These are phyloP conservation scores for Rotaria macrura DNA, from an alignment of 2,888 invertebrate species.

Conservation along the genomic window DNA sequence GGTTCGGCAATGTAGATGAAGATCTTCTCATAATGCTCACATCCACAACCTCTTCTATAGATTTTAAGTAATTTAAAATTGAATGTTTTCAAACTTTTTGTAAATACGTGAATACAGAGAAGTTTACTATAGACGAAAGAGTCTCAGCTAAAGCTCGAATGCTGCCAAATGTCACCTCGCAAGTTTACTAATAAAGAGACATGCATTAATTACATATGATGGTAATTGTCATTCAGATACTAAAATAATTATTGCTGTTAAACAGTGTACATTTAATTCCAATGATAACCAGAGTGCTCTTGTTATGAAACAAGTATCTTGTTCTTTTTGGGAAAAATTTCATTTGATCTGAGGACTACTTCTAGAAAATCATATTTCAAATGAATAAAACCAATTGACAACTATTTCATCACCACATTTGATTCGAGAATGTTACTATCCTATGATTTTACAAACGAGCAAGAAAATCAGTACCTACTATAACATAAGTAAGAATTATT, in stretches of 20 bases:
- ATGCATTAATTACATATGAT: not conserved
- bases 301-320: not conserved
- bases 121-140: not conserved
- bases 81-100: not conserved
- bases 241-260: not conserved
- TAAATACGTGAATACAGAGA: not conserved
- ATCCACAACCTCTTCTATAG: not conserved
- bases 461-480: not conserved
- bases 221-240: not conserved
- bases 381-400: not conserved
- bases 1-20: too few species aligned
- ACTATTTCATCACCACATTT: not conserved
- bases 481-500: not conserved
- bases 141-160: not conserved
- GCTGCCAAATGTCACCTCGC: not conserved
- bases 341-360: not conserved
- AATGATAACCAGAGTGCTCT: not conserved
- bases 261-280: not conserved
- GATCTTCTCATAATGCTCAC: too few species aligned
- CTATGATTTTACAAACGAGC: not conserved
- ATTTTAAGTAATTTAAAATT: not conserved
- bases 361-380: not conserved
- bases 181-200: not conserved
- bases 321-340: not conserved
- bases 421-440: not conserved